Percentiles rank a stretch among this genome's conserved stretches.
Conservation (phyloP, 2,113 vertebrate genomes). For the Rhinoptilus africanus region DNA sequence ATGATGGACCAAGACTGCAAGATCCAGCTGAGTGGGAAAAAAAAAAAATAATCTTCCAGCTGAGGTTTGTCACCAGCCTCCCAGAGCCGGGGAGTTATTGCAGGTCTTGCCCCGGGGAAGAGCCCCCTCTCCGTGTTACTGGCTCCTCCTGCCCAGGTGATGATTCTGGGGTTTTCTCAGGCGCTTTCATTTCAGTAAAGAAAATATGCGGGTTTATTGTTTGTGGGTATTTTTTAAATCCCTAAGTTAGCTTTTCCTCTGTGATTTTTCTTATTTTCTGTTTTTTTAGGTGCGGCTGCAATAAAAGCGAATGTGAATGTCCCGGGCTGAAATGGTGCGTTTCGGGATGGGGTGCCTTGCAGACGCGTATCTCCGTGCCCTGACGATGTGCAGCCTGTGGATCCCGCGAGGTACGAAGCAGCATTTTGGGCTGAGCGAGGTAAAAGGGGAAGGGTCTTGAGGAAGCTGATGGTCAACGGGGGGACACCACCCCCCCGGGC, state of each 20-base stretch:
- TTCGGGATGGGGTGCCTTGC: not conserved
- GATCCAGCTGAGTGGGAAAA: constrained; percentile 24
- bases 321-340: rapidly evolving
- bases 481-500: not conserved
- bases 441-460: too few relatives aligned
- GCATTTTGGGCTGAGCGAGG: not conserved
- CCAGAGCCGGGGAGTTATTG: constrained; percentile 8
- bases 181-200: not conserved
- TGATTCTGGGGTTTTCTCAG: not conserved
- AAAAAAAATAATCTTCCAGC: constrained; percentile 10
- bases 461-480: rapidly evolving
- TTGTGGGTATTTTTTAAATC: not conserved
- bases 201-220: not conserved
- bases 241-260: not conserved
- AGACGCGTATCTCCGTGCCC: rapidly evolving
- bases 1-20: constrained; percentile 20
- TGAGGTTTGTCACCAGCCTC: not conserved
- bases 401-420: not conserved
- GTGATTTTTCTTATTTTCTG: not conserved
- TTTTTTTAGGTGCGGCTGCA: not conserved
- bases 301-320: not conserved
- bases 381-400: not conserved
- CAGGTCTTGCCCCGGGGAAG: constrained; percentile 22
- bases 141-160: not conserved
- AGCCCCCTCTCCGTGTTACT: not conserved